phyloP scores from a whole-genome alignment of 2,113 vertebrate genomes.

The Pitta sordida region DNA sequence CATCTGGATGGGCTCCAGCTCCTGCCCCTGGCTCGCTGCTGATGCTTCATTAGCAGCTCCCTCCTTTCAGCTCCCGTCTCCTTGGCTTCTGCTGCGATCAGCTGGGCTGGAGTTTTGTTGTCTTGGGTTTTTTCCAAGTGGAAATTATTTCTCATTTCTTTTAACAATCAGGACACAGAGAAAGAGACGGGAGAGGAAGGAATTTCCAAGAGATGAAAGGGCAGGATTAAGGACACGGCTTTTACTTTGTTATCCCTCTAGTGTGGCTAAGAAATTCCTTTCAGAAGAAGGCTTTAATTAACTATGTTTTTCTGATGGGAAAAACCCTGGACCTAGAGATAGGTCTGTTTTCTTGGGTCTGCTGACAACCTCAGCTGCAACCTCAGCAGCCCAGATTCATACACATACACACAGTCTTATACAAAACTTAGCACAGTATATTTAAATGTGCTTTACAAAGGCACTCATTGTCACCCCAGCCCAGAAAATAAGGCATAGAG shows the following conservation, averaged over 20 bases:
- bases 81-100: slow-evolving; percentile 14
- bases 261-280: slow-evolving; percentile 41
- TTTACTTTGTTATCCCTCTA: slow-evolving; percentile 15
- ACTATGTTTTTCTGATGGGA: background rate
- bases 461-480: background rate
- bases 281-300: slow-evolving; percentile 54
- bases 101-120: slow-evolving; percentile 33
- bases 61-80: background rate
- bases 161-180: slow-evolving; percentile 16
- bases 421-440: background rate
- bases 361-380: background rate
- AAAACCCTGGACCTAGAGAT: background rate
- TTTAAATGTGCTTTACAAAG: background rate
- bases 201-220: slow-evolving; percentile 54
- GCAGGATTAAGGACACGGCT: slow-evolving; percentile 33
- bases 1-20: slow-evolving; percentile 31
- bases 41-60: slow-evolving; percentile 42
- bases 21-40: slow-evolving; percentile 26
- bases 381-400: background rate
- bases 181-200: slow-evolving; percentile 18
- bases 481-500: background rate
- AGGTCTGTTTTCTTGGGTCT: background rate
- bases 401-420: rapidly evolving
- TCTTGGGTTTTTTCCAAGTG: slow-evolving; percentile 46
- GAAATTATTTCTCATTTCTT: slow-evolving; percentile 63